Base-by-base conservation (phyloP, 2,888 invertebrate species). In the Meliscaeva auricollis region DNA sequence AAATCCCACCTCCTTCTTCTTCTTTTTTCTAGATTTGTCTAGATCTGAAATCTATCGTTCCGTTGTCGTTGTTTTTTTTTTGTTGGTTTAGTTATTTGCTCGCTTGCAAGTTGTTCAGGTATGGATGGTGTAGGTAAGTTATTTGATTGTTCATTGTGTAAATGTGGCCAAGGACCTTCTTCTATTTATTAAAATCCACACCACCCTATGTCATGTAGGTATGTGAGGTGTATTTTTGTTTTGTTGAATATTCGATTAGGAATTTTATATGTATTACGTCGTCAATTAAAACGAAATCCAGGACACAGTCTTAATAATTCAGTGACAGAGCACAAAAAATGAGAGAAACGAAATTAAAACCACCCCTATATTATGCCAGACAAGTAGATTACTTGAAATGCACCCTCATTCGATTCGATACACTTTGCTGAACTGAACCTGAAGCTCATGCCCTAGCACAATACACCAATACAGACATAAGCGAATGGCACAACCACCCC, bases 391-490 rank as follows among this genome's bases (percentile, higher is more conserved):
- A 46, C 48, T 68, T 54, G 15, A 72, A 77, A 70, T 76, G 73
- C 82, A 83, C 76, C 82, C 82, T 83, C 62, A 73, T 30, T 48
- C 38, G 38, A 38, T 26, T 35, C 56, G 20, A 54, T 26, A 35
- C 54, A n/a, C 30, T 38, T 22, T 48, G 15, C 17, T 20, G 17
- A 7, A 15, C 50, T 50, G 5, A 60, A 41, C 41, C n/a, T 60
- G 74, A 44, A 66, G 48, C 73, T 80, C 76, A 52, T 85, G 85
- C 80, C 85, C 80, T 85, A 56, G 72, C 80, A 76, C 85, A 85
- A 85, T 73, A 83, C 32, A 70, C 56, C 48, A 68, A 41, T 35
- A 30, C 54, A 60, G 2, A 38, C 35, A 46, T n/a, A 22, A 35
- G 26, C 9, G 11, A 41, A 15, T 0, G 17, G 13, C 0, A 54